Percentiles rank a stretch among this genome's conserved stretches.
Evolutionary conservation across 92 coral and sea anemone species (phyloP).

Genomic region (Nematostella vectensis): DNA sequence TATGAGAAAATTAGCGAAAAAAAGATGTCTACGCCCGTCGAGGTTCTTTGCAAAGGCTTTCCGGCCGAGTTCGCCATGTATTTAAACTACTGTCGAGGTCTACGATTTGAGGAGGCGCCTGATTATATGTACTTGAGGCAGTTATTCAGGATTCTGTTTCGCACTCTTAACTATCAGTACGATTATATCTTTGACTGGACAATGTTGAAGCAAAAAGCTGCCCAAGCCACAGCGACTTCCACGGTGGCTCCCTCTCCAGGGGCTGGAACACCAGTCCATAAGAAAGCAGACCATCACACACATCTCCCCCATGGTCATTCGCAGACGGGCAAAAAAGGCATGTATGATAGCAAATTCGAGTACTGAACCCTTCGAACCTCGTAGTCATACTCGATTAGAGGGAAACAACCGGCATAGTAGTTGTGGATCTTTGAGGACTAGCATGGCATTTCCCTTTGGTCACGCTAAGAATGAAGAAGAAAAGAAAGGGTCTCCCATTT

Average conservation of each 20-base stretch:
- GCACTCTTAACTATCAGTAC: conserved; percentile 95
- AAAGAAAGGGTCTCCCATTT: too few species aligned
- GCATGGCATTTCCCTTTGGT: too few species aligned
- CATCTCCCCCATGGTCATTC: conserved; percentile 40
- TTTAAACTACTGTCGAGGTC: conserved; percentile 92
- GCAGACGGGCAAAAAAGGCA: conserved; percentile 41
- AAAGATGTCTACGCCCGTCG: conserved; percentile 97
- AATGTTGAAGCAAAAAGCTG: conserved; percentile 95
- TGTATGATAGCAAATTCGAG: conserved; percentile 57
- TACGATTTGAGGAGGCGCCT: conserved; percentile 91
- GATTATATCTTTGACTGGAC: conserved; percentile 99
- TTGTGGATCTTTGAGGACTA: too few species aligned
- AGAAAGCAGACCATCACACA: conserved; percentile 53
- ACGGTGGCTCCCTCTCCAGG: conserved; percentile 49
- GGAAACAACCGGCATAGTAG: too few species aligned
- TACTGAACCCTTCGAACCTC: conserved; percentile 10
- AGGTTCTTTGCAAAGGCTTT: conserved; percentile 93
- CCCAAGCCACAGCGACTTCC: conserved; percentile 53
- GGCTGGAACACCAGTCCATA: conserved; percentile 43
- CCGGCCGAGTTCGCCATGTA: conserved; percentile 99
- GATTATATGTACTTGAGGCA: conserved; percentile 98
- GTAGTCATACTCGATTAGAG: too few species aligned
- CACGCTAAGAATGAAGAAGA: too few species aligned
- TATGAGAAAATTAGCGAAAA: conserved; percentile 99
- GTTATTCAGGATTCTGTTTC: conserved; percentile 91